A percentile compares a stretch with the other conserved stretches of the same genome.
These are phyloP conservation scores for Leptinotarsa rubiginosa DNA, from an alignment of 2,888 invertebrate species.

Conservation along the genomic window DNA sequence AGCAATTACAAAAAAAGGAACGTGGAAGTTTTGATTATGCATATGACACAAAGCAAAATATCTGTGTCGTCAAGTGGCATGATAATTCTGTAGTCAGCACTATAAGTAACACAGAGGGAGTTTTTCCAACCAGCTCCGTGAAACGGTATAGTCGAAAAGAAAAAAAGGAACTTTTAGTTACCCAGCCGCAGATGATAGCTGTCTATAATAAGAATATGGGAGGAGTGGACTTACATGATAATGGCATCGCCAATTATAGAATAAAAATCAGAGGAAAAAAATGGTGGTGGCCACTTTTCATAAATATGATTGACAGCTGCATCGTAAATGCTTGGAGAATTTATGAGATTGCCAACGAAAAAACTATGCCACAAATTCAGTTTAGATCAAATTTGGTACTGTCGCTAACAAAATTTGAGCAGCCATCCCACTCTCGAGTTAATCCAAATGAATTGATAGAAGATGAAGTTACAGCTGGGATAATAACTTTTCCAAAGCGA, in stretches of 20 bases:
- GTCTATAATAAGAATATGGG: constrained; percentile 28
- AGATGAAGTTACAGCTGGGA: too few relatives aligned
- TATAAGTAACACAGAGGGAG: not conserved
- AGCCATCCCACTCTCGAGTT: too few relatives aligned
- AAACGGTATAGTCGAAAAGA: constrained; percentile 23
- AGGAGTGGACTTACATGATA: constrained; percentile 16
- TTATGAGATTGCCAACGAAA: constrained; percentile 14
- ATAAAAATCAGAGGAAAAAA: constrained; percentile 30
- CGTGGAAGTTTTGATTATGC: not conserved
- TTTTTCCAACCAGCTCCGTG: too few relatives aligned
- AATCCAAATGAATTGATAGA: too few relatives aligned
- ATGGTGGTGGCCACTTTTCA: constrained; percentile 37
- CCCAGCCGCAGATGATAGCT: constrained; percentile 23
- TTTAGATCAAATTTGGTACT: constrained; percentile 17
- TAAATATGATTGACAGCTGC: constrained; percentile 19
- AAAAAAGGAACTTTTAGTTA: not conserved
- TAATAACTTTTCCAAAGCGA: not conserved
- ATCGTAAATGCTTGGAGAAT: constrained; percentile 16
- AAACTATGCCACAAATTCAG: constrained; percentile 10
- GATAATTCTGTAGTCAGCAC: not conserved
- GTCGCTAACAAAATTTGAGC: constrained; percentile 12
- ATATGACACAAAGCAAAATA: not conserved
- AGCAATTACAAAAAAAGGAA: too few relatives aligned
- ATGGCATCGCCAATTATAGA: too few relatives aligned
- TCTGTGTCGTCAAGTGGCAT: not conserved